Evolutionary conservation across 2,113 vertebrate genomes (phyloP).

Genomic region (Solea senegalensis): DNA sequence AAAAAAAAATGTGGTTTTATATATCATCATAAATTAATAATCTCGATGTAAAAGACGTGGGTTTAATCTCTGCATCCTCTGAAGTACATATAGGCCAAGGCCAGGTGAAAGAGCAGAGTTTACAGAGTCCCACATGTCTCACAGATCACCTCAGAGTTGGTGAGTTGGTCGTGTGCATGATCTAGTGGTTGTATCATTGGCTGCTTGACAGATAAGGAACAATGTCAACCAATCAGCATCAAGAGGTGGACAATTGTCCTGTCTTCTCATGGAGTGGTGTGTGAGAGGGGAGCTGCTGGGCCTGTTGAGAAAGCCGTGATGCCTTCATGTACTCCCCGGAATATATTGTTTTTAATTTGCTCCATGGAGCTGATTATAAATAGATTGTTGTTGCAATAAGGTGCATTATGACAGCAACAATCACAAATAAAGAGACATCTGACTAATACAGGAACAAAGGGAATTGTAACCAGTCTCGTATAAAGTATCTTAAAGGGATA

Average conservation of each 20-base stretch:
- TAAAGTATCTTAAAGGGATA: too few relatives aligned
- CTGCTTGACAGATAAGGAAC: constrained; percentile 17
- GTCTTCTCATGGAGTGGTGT: constrained; percentile 20
- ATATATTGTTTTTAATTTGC: background rate
- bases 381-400: too few relatives aligned
- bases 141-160: background rate
- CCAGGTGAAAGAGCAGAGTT: background rate
- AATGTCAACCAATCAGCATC: constrained; percentile 43
- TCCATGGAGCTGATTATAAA: too few relatives aligned
- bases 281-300: constrained; percentile 1
- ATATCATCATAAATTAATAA: too few relatives aligned
- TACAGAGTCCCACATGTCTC: background rate
- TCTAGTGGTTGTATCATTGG: constrained; percentile 38
- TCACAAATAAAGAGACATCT: too few relatives aligned
- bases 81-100: constrained; percentile 7
- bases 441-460: too few relatives aligned
- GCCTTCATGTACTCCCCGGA: constrained; percentile 11
- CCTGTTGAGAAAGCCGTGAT: constrained; percentile 12
- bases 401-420: too few relatives aligned
- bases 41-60: too few relatives aligned
- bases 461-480: too few relatives aligned
- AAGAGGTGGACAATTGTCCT: background rate
- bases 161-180: background rate
- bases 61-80: background rate
- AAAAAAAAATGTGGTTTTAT: too few relatives aligned